A percentile compares a stretch with the other conserved stretches of the same genome.
These are phyloP conservation scores for Amphilophus citrinellus DNA, from an alignment of 2,113 vertebrate genomes.

Conservation along the genomic window DNA sequence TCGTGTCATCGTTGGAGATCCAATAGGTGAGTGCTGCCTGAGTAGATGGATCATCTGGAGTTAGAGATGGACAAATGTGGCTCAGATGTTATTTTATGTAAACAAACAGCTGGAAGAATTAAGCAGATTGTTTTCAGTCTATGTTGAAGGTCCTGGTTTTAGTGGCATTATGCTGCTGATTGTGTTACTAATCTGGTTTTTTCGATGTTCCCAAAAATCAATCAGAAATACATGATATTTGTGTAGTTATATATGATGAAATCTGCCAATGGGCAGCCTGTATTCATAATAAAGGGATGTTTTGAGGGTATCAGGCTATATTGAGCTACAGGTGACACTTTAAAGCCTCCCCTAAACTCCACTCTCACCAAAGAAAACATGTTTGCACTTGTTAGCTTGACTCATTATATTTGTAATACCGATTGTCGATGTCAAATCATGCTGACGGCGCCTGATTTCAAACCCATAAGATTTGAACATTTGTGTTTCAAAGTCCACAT, in stretches of 20 bases:
- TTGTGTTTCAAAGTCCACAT: not conserved
- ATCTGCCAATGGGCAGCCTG: not conserved
- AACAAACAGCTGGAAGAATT: not conserved
- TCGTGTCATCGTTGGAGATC: slow-evolving; percentile 14
- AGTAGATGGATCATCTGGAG: not conserved
- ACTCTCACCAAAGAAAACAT: no score
- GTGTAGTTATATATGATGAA: not conserved
- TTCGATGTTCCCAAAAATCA: not conserved
- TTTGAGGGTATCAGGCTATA: not conserved
- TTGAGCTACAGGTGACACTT: not conserved
- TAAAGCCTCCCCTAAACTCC: not conserved
- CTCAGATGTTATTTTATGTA: rapidly evolving
- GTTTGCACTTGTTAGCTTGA: no score
- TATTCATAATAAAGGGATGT: not conserved
- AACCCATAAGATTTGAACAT: not conserved
- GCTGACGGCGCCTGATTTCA: not conserved
- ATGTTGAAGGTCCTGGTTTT: not conserved
- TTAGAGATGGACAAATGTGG: not conserved
- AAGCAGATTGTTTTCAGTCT: not conserved
- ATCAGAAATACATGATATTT: not conserved
- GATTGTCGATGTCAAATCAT: not conserved
- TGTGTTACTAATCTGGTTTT: rapidly evolving
- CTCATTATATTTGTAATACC: not conserved
- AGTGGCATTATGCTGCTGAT: not conserved
- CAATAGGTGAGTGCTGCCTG: slow-evolving; percentile 61